These are phyloP conservation scores for Gallinago solitaria DNA, from an alignment of 2,797 vertebrate genomes.

Conservation along the genomic window DNA sequence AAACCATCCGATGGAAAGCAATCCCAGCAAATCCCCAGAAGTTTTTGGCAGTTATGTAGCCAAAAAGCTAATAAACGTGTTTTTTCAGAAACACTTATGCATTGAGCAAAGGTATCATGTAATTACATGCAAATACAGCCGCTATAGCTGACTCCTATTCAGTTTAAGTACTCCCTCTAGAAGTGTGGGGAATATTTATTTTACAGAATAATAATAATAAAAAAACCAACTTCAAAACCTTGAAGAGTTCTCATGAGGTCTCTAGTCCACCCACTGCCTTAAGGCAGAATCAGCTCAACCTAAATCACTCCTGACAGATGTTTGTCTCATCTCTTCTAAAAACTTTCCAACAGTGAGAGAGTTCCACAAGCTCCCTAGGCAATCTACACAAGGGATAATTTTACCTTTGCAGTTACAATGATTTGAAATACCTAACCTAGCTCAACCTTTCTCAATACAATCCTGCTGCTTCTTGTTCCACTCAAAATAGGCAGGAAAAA, in stretches of 20 bases:
- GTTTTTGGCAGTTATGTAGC: not conserved
- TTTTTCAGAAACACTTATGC: not conserved
- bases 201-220: not conserved
- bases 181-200: not conserved
- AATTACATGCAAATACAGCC: not conserved
- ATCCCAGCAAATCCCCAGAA: not conserved
- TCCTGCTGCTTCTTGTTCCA: not conserved
- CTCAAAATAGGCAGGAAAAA: not conserved
- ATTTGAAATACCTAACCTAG: not conserved
- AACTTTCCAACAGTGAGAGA: rapidly evolving
- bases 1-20: not conserved
- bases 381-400: not conserved
- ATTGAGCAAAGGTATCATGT: not conserved
- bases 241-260: not conserved
- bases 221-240: too few relatives aligned
- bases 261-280: not conserved
- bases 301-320: not conserved
- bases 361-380: not conserved
- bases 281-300: not conserved
- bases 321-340: not conserved
- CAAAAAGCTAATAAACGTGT: not conserved
- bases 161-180: not conserved
- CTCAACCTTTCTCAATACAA: not conserved
- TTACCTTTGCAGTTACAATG: not conserved
- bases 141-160: not conserved